phyloP scores from a whole-genome alignment of 2,888 invertebrate genomes.

The Tribolium freemani region DNA sequence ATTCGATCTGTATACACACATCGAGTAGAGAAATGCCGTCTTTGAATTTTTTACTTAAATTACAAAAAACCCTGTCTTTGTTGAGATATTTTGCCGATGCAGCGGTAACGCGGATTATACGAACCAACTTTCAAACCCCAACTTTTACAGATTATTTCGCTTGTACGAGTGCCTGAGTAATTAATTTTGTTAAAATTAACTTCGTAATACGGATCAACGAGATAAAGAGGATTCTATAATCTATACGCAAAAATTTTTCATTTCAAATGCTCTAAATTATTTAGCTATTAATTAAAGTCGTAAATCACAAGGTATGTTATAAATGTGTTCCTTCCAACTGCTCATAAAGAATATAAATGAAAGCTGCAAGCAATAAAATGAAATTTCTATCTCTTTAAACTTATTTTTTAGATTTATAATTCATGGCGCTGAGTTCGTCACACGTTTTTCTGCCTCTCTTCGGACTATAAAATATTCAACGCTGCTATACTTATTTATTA shows the following conservation, averaged over 20 bases:
- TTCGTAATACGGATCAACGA: conserved; percentile 52
- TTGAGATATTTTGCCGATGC: not conserved
- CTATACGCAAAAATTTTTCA: conserved; percentile 4
- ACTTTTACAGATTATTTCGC: conserved; percentile 54
- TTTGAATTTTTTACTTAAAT: conserved; percentile 5
- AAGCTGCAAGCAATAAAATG: conserved; percentile 10
- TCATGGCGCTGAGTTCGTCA: conserved; percentile 20
- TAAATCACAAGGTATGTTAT: not conserved
- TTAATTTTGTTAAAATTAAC: conserved; percentile 56
- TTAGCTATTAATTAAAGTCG: not conserved
- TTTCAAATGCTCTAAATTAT: not conserved
- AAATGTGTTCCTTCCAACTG: not conserved
- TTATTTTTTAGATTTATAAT: conserved; percentile 28
- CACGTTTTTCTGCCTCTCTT: conserved; percentile 22
- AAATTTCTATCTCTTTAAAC: conserved; percentile 17
- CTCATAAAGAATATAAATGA: not conserved
- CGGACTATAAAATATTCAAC: conserved; percentile 11
- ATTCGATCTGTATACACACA: conserved; percentile 17
- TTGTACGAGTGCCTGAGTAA: conserved; percentile 52
- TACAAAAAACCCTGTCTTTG: not conserved
- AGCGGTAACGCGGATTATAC: conserved; percentile 43
- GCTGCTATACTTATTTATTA: conserved; percentile 8
- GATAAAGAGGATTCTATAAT: conserved; percentile 13
- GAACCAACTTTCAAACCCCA: conserved; percentile 52
- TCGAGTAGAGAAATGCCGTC: conserved; percentile 8